A percentile compares a stretch with the other conserved stretches of the same genome.
Evolutionary conservation across 1,140 invertebrate genomes (phyloP).

Genomic region (Saxidomus purpurata): DNA sequence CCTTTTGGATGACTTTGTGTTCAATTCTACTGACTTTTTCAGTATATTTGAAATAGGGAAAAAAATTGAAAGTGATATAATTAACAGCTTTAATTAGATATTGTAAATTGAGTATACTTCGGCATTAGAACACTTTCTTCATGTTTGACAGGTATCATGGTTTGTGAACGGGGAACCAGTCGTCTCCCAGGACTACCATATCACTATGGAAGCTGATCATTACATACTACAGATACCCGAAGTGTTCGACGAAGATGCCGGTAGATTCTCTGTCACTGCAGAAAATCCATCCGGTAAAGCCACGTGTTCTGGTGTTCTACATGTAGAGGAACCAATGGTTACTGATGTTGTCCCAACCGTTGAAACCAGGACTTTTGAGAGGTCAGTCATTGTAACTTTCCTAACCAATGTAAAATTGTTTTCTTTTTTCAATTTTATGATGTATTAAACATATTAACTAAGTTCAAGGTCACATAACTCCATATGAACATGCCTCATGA

Average conservation of each 20-base stretch:
- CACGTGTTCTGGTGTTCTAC: slow-evolving; percentile 86
- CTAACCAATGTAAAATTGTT: too few species aligned
- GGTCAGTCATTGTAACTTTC: slow-evolving; percentile 34
- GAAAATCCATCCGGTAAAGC: slow-evolving; percentile 87
- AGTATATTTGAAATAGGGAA: too few species aligned
- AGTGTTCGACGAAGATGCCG: slow-evolving; percentile 85
- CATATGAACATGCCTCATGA: too few species aligned
- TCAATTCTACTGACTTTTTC: too few species aligned
- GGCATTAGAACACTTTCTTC: too few species aligned
- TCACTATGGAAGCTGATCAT: slow-evolving; percentile 90
- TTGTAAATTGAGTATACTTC: too few species aligned
- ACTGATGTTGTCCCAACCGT: slow-evolving; percentile 16
- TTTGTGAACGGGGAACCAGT: slow-evolving; percentile 91
- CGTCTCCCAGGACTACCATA: slow-evolving; percentile 90
- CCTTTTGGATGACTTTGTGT: too few species aligned
- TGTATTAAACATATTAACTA: too few species aligned
- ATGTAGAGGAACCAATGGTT: slow-evolving; percentile 84
- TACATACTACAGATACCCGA: slow-evolving; percentile 89
- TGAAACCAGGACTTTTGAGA: slow-evolving; percentile 56
- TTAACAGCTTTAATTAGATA: too few species aligned
- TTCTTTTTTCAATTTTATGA: too few species aligned
- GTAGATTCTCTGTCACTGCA: slow-evolving; percentile 85
- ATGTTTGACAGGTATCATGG: slow-evolving; percentile 90
- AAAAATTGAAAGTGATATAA: too few species aligned
- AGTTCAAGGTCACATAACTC: too few species aligned